Conservation (phyloP, 1,140 invertebrate species). For the Physella acuta region DNA sequence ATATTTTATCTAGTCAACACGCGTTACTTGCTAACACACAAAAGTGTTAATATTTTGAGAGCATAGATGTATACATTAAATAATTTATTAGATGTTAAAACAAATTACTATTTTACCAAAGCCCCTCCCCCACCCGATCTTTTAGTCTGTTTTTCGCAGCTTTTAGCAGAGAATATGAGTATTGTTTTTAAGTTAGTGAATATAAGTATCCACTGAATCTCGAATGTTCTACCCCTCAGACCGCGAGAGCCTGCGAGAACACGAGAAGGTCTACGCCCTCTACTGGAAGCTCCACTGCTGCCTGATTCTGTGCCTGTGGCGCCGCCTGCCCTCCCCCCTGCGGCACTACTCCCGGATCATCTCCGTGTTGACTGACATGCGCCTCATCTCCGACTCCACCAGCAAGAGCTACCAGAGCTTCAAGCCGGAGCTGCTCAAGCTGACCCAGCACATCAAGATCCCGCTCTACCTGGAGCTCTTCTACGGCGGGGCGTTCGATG, state of each 20-base stretch:
- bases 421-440: background rate
- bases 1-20: too few species aligned
- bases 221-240: constrained; percentile 2
- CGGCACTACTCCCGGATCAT: constrained; percentile 4
- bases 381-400: background rate
- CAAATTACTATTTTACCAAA: too few species aligned
- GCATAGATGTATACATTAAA: too few species aligned
- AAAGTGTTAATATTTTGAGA: too few species aligned
- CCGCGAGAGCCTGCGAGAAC: constrained; percentile 9
- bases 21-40: too few species aligned
- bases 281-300: constrained; percentile 20
- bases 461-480: constrained; percentile 12
- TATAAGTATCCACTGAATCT: background rate
- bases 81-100: too few species aligned
- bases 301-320: constrained; percentile 7
- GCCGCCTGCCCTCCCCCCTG: background rate
- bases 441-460: constrained; percentile 6
- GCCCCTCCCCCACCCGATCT: too few species aligned
- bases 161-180: background rate
- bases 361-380: constrained; percentile 5
- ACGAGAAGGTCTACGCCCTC: constrained; percentile 11
- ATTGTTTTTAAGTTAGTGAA: background rate
- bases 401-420: background rate
- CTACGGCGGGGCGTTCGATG: too few species aligned
- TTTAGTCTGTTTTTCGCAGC: background rate